Base-by-base conservation (phyloP, 1,140 invertebrate genomes). In the Lordiphosa stackelbergi region DNA sequence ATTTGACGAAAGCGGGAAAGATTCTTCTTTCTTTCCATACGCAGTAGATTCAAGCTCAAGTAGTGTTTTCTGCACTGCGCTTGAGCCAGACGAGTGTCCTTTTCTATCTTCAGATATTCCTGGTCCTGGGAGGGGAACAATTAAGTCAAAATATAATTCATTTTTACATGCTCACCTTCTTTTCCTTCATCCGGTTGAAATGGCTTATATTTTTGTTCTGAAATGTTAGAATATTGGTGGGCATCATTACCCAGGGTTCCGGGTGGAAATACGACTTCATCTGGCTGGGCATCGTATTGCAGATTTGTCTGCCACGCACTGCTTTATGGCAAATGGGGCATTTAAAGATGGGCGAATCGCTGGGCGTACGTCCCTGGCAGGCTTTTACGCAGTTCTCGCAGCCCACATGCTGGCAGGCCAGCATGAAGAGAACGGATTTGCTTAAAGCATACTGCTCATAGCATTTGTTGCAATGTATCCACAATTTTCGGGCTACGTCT, bases 401-500 rank as follows among this genome's bases (percentile, higher is more conserved):
- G 4, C 12, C 6, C 0, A 85, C 53, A 16, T 85, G 83, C 12
- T 83, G 55, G 31, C 83, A 85, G n/a, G 83, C 69, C 4, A 85
- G 46, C 13, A 85, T 24, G 48, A 74, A 83, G 10, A 85, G 11
- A 0, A 8, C 8, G 1, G 10, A 36, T 7, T 43, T 31, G 3
- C 66, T 55, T 5, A 37, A 10, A 0, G 54, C n/a, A 16, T 41
- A 85, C 16, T 51, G 54, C 0, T 46, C 65, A 22, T 46, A 78
- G 38, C 83, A 85, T 5, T 13, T 19, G 53, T 85, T 85, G 56
- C 83, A 85, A 45, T 85, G 83, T 10, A 85, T 75, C 83, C 83
- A 85, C 16, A 83, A 42, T 46, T 77, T 72, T 0, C 7, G 4
- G 4, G 42, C 13, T 7, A 48, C 47, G 9, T 22, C 7, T 2